Percentiles rank a stretch among this genome's conserved stretches.
These are phyloP conservation scores for Nestor notabilis DNA, from an alignment of 2,113 vertebrate species.

Conservation along the genomic window DNA sequence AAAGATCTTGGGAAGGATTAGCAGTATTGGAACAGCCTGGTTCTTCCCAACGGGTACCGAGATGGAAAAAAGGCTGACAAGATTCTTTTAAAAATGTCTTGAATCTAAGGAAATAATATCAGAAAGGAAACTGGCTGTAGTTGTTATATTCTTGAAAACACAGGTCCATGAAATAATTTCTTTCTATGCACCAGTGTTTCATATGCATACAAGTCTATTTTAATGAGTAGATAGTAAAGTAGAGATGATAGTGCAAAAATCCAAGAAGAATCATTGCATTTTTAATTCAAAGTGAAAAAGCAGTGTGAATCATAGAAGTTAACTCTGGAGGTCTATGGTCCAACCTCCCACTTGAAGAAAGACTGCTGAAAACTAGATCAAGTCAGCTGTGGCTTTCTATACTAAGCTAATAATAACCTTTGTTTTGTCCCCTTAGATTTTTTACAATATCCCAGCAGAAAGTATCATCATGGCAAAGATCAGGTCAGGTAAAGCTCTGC, in stretches of 20 bases:
- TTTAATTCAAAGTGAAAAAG: not conserved
- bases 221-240: not conserved
- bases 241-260: slow-evolving; percentile 9
- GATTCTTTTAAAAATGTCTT: not conserved
- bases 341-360: not conserved
- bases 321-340: not conserved
- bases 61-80: not conserved
- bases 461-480: not conserved
- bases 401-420: not conserved
- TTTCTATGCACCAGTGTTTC: not conserved
- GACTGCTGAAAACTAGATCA: not conserved
- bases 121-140: not conserved
- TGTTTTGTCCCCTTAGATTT: not conserved
- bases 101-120: not conserved
- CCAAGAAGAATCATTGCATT: not conserved
- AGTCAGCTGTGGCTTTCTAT: not conserved
- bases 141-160: not conserved
- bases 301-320: not conserved
- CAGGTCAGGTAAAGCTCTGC: not conserved
- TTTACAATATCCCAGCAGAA: not conserved
- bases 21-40: not conserved
- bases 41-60: not conserved
- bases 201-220: not conserved
- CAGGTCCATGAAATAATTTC: not conserved
- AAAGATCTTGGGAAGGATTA: not conserved